These are phyloP conservation scores for Mormyrus lacerda DNA, from an alignment of 2,113 vertebrate species.

Conservation along the genomic window DNA sequence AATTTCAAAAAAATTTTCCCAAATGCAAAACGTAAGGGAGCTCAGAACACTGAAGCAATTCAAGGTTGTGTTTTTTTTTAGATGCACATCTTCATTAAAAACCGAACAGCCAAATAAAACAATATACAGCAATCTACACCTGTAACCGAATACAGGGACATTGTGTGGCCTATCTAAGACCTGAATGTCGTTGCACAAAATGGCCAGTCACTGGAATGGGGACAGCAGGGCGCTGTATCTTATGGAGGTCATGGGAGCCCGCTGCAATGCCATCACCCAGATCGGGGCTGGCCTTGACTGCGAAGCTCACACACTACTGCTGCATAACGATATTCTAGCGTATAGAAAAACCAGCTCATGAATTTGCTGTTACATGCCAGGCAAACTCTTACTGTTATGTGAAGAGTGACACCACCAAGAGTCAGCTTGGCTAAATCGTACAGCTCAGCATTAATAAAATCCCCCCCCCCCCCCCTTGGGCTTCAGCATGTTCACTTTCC, in stretches of 20 bases:
- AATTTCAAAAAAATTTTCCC: background rate
- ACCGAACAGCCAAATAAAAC: slow-evolving; percentile 3
- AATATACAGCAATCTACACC: slow-evolving; percentile 3
- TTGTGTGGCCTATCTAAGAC: background rate
- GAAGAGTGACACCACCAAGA: background rate
- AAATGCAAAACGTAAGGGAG: background rate
- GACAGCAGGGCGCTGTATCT: background rate
- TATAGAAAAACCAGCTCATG: background rate
- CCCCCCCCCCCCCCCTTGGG: no score
- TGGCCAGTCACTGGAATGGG: slow-evolving; percentile 22
- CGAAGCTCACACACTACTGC: background rate
- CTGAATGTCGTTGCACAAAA: background rate
- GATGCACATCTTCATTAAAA: background rate
- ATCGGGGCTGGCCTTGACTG: background rate
- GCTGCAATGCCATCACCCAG: background rate
- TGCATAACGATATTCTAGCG: background rate
- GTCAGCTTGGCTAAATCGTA: background rate
- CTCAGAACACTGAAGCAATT: slow-evolving; percentile 1
- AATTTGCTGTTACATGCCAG: background rate
- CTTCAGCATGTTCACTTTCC: background rate
- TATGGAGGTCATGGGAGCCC: background rate
- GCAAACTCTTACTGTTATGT: background rate
- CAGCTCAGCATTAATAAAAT: background rate
- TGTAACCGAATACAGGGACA: slow-evolving; percentile 3
- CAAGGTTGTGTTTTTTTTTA: background rate